Conservation (phyloP, 2,797 vertebrate species). For the Syngnathus acus region DNA sequence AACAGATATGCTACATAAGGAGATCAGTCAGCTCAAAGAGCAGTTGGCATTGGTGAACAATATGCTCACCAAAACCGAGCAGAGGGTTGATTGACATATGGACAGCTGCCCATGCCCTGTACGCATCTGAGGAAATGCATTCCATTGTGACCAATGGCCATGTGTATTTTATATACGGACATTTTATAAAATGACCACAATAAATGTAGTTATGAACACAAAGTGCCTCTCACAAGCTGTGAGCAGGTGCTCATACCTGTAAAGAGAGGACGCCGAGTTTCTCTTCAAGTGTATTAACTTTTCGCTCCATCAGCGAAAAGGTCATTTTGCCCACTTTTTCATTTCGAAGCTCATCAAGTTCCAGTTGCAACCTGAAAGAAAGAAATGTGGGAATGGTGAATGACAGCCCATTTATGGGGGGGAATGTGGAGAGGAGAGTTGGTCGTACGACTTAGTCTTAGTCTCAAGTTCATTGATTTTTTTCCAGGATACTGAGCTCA, state of each 20-base stretch:
- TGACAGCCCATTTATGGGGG: neutral
- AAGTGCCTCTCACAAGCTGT: neutral
- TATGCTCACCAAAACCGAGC: slow-evolving; percentile 31
- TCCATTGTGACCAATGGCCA: too few species aligned
- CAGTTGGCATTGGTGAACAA: slow-evolving; percentile 8
- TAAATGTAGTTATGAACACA: too few species aligned
- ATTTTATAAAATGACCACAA: too few species aligned
- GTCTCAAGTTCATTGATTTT: slow-evolving; percentile 58
- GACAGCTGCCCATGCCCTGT: slow-evolving; percentile 43
- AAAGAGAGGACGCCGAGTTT: slow-evolving; percentile 85
- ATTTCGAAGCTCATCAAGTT: slow-evolving; percentile 78
- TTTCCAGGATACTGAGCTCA: slow-evolving; percentile 72
- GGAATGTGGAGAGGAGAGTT: too few species aligned
- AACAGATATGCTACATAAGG: slow-evolving; percentile 29
- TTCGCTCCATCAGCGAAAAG: slow-evolving; percentile 80
- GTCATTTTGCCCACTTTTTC: slow-evolving; percentile 82
- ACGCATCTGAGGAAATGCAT: slow-evolving; percentile 46
- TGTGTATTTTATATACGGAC: neutral
- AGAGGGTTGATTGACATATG: slow-evolving; percentile 24
- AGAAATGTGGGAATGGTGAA: neutral
- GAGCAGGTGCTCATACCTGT: slow-evolving; percentile 64
- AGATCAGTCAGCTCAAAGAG: slow-evolving; percentile 26
- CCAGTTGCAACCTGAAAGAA: slow-evolving; percentile 70
- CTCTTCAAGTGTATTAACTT: slow-evolving; percentile 79
- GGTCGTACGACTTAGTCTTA: slow-evolving; percentile 73